Evolutionary conservation across 2,797 vertebrate genomes (phyloP), one percentile per base, ranked within the genome.

Genomic region (Megaceryle alcyon): DNA sequence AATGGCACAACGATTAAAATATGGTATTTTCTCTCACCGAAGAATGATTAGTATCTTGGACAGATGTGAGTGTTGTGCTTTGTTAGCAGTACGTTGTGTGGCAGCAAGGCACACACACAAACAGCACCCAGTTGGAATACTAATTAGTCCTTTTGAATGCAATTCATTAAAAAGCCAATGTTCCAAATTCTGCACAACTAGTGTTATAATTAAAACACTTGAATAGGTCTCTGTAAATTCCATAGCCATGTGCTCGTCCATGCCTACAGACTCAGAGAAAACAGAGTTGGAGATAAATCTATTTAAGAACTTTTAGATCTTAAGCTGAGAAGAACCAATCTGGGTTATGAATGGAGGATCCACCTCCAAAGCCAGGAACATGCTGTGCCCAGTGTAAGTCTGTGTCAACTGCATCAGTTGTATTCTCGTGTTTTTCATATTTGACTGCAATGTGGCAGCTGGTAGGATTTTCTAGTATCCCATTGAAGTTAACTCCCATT

Each of bases 41-140:
- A 79, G 70, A 91, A 91, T 82, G 86, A 93, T 89, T 93, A 94
- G 84, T 94, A 86, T 78, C 88, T 94, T 88, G 66, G 65, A 76
- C 87, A 89, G 90, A 93, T 86, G 86, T 82, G 64, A 95, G 51
- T 39, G 77, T 70, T 80, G 88, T 78, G 86, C 83, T 95, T 88
- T 96, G 77, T 82, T 96, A 84, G 80, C 37, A 6, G 76, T 76
- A 93, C 15, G 14, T 31, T n/a, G 41, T 19, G 0, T 76, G 60
- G 69, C 73, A 96, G 65, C 91, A 39, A 86, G 80, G 49, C 73
- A 73, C 41, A 80, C 75, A 85, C 48, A 93, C 59, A 88, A 87
- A 89, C 78, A 94, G 31, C 61, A 82, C 25, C 33, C 75, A 4
- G 1, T 41, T 0, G 0, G 91, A 96, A 94, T 93, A 89, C 44